Base-by-base conservation (phyloP, 2,113 vertebrate genomes). In the Picathartes gymnocephalus region DNA sequence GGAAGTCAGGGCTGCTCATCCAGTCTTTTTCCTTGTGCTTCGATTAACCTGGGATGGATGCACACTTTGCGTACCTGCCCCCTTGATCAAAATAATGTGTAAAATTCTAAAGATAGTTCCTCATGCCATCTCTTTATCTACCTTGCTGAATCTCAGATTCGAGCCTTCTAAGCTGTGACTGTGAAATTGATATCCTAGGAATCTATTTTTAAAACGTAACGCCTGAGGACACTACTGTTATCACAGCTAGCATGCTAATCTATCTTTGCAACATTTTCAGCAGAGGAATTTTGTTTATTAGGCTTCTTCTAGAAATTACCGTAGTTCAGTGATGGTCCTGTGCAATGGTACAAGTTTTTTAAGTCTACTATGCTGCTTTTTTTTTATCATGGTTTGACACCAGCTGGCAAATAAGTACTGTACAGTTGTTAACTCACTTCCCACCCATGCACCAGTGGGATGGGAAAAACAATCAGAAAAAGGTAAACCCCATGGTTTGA, bases 201-300 rank as follows among this genome's bases (percentile, higher is more conserved):
- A 42, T 45, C 42, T 60, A 21, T 88, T 95, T 95, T 91, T 42
- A 57, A 92, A 42, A 76, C 69, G 5, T 65, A 30, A 57, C 58
- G 8, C 24, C 31, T 69, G 6, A 0, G 1, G 48, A 42, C 40
- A 40, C 9, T 57, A 24, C 42, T 57, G 16, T 81, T 61, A 16
- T 77, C 37, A 86, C 4, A 76, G 6, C 24, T 56, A 69, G 44
- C 13, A 65, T 23, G 17, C 8, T 87, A 79, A 56, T 72, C 22
- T 62, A 31, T 23, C 22, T 85, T 84, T 57, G n/a, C 20, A 82
- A 39, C 10, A 10, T 31, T 91, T 84, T 20, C 61, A 72, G 28
- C 19, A 79, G 19, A 76, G 7, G 25, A 88, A 51, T 70, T 80
- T 72, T 61, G 2, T 33, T 61, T 82, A 22, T 39, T 62, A 24